Conservation (phyloP, 2,113 vertebrate species). For the Hemicordylus capensis region DNA sequence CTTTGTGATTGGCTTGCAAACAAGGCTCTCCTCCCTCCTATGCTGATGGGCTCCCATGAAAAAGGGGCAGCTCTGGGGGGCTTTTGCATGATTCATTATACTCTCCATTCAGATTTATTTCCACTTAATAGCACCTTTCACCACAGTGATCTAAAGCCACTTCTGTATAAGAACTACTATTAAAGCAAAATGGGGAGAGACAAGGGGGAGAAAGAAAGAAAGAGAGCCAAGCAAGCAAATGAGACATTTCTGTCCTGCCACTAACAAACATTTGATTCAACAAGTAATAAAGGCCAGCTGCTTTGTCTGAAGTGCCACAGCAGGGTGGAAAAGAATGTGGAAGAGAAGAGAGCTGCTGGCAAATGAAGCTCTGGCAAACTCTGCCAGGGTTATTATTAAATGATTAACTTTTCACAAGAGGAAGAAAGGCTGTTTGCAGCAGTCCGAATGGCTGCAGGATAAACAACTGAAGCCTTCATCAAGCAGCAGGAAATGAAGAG, state of each 20-base stretch:
- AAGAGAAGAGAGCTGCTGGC: slow-evolving; percentile 2
- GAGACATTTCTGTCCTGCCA: slow-evolving; percentile 21
- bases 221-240: background rate
- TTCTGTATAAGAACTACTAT: background rate
- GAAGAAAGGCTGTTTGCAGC: background rate
- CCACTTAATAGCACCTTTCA: background rate
- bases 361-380: slow-evolving; percentile 12
- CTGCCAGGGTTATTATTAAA: slow-evolving; percentile 31
- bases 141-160: background rate
- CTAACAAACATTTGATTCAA: slow-evolving; percentile 19
- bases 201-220: background rate
- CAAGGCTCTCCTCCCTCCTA: background rate
- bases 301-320: slow-evolving; percentile 10
- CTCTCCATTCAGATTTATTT: background rate
- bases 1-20: background rate
- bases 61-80: background rate
- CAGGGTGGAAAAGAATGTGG: background rate
- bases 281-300: slow-evolving; percentile 38
- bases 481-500: background rate
- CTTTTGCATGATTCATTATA: background rate
- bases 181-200: background rate
- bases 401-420: slow-evolving; percentile 20
- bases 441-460: background rate
- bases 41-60: background rate
- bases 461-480: background rate